These are phyloP conservation scores for Acipenser oxyrinchus DNA, from an alignment of 2,797 vertebrate genomes.

Conservation along the genomic window DNA sequence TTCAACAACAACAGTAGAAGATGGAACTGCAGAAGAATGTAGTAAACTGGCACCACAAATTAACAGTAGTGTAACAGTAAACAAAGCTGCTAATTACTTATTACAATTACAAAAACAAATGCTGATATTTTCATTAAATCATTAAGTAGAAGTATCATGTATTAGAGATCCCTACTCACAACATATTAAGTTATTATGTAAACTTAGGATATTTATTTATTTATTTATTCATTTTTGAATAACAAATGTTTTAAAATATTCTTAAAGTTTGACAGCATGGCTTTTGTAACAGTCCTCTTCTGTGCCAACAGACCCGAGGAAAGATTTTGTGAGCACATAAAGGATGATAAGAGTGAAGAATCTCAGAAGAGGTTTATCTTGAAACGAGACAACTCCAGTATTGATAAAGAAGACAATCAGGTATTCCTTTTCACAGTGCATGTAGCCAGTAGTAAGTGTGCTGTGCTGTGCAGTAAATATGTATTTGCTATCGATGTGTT, in stretches of 20 bases:
- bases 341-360: conserved; percentile 83
- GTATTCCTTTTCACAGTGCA: conserved; percentile 28
- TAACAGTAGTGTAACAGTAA: too few species aligned
- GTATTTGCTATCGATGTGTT: not conserved
- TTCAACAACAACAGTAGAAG: too few species aligned
- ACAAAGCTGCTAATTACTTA: too few species aligned
- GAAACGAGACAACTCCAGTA: conserved; percentile 88
- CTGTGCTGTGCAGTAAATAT: not conserved
- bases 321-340: conserved; percentile 83
- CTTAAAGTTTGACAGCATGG: not conserved
- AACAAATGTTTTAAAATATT: not conserved
- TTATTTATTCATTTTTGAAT: not conserved
- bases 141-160: too few species aligned
- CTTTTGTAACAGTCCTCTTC: conserved; percentile 4
- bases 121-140: too few species aligned
- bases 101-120: too few species aligned
- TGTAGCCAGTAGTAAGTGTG: not conserved
- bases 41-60: too few species aligned
- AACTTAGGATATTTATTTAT: too few species aligned
- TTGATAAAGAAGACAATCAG: conserved; percentile 83
- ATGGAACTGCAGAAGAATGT: too few species aligned
- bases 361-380: conserved; percentile 85
- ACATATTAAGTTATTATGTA: too few species aligned
- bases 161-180: too few species aligned
- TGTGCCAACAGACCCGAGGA: conserved; percentile 78